These are phyloP conservation scores for Eupithecia subumbrata DNA, from an alignment of 2,888 invertebrate genomes.

Conservation along the genomic window DNA sequence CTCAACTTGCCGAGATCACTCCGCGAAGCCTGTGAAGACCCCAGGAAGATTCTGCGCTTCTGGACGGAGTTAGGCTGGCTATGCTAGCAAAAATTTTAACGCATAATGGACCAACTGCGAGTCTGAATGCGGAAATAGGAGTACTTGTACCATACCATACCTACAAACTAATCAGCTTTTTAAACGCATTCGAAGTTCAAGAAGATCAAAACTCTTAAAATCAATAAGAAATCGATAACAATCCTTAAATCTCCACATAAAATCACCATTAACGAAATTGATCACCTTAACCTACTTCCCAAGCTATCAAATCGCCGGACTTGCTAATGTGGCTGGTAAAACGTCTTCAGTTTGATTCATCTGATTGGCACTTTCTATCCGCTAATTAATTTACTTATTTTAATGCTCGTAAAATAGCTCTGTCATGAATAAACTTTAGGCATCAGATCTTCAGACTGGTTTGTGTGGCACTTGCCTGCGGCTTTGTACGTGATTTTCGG, in stretches of 20 bases:
- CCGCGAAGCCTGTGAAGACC: too few species aligned
- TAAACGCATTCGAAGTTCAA: background rate
- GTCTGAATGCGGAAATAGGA: too few species aligned
- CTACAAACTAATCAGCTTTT: background rate
- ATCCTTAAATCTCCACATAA: slow-evolving; percentile 3
- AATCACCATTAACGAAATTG: slow-evolving; percentile 22
- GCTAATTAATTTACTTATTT: slow-evolving; percentile 45
- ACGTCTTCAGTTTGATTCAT: slow-evolving; percentile 35
- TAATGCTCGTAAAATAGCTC: slow-evolving; percentile 40
- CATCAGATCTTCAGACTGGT: background rate
- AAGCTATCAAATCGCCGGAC: slow-evolving; percentile 28
- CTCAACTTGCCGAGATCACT: too few species aligned
- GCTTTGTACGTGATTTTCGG: background rate
- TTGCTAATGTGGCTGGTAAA: slow-evolving; percentile 26
- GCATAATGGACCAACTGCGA: too few species aligned
- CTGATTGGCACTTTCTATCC: slow-evolving; percentile 44
- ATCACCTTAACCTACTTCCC: slow-evolving; percentile 31
- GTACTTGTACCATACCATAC: too few species aligned
- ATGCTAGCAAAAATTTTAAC: too few species aligned
- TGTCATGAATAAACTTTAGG: background rate
- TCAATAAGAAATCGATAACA: background rate
- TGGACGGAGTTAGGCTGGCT: too few species aligned
- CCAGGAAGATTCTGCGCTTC: too few species aligned
- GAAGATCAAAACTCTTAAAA: background rate
- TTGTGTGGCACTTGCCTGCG: background rate